Evolutionary conservation across 2,797 vertebrate genomes (phyloP).

Genomic region (Gila robusta): DNA sequence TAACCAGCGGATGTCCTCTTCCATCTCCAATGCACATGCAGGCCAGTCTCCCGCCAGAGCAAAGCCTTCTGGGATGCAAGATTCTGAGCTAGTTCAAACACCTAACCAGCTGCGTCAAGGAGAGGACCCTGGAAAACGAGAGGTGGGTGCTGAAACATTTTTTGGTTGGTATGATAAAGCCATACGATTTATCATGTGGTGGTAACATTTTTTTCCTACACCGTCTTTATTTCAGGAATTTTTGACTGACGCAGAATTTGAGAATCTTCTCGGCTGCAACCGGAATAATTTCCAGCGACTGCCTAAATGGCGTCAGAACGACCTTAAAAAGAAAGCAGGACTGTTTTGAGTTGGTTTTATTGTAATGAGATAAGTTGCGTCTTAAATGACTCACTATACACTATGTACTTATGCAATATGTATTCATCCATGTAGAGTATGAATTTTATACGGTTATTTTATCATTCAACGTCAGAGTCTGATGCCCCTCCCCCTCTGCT

Average conservation of each 20-base stretch:
- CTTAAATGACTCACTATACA: no score
- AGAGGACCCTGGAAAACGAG: constrained; percentile 83
- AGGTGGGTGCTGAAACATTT: constrained; percentile 76
- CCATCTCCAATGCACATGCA: constrained; percentile 50
- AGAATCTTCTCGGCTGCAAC: constrained; percentile 84
- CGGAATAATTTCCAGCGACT: constrained; percentile 85
- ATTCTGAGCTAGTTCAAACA: constrained; percentile 72
- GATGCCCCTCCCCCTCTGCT: no score
- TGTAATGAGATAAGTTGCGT: background rate
- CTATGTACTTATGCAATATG: no score
- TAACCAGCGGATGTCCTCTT: constrained; percentile 57
- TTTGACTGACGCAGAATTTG: constrained; percentile 88
- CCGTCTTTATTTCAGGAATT: constrained; percentile 75
- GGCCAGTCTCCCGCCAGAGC: constrained; percentile 40
- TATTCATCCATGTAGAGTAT: no score
- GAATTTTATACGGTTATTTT: no score
- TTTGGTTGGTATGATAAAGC: background rate
- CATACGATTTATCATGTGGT: background rate
- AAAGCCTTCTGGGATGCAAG: constrained; percentile 49
- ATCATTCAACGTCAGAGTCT: no score
- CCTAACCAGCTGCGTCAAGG: constrained; percentile 81
- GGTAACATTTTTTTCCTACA: accelerated
- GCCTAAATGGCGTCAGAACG: constrained; percentile 90
- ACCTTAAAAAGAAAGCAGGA: constrained; percentile 88
- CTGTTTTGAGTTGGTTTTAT: constrained; percentile 82